These are phyloP conservation scores for Timandra comae DNA, from an alignment of 2,888 invertebrate genomes.

Conservation along the genomic window DNA sequence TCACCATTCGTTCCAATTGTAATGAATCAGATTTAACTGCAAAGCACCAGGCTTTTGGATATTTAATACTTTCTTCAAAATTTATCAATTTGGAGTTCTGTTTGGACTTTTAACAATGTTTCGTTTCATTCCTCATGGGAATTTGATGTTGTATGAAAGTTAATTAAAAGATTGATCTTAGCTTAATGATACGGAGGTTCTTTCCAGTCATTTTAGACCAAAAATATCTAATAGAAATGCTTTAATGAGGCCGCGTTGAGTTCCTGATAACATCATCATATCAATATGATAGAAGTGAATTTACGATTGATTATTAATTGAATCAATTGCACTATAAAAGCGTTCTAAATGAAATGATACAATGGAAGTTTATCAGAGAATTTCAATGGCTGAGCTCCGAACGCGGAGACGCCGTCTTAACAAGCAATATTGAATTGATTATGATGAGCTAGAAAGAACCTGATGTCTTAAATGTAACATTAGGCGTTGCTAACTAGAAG, in stretches of 20 bases:
- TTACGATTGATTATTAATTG: too few relatives aligned
- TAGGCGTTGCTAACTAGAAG: conserved; percentile 74
- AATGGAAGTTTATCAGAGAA: conserved; percentile 1
- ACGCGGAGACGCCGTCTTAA: too few relatives aligned
- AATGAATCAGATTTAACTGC: conserved; percentile 36
- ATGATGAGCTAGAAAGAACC: conserved; percentile 52
- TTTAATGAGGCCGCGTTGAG: not conserved
- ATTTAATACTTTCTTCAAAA: conserved; percentile 29
- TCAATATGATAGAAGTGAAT: not conserved
- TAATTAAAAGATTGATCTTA: conserved; percentile 60
- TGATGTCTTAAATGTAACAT: conserved; percentile 65
- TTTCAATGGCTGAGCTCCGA: too few relatives aligned
- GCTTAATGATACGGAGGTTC: conserved; percentile 56
- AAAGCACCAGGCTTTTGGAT: conserved; percentile 75
- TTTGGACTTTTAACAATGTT: conserved; percentile 53
- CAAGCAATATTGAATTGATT: conserved; percentile 8
- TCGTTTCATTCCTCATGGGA: conserved; percentile 76
- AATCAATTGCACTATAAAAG: too few relatives aligned
- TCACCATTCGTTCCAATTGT: conserved; percentile 31
- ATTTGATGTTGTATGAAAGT: conserved; percentile 58
- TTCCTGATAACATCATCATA: conserved; percentile 1
- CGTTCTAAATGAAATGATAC: not conserved
- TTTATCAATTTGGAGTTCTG: conserved; percentile 29
- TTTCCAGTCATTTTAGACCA: conserved; percentile 47
- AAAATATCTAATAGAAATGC: conserved; percentile 11